Evolutionary conservation across 2,113 vertebrate genomes (phyloP), one percentile per base, ranked within the genome.

Genomic region (Tachysurus fulvidraco): DNA sequence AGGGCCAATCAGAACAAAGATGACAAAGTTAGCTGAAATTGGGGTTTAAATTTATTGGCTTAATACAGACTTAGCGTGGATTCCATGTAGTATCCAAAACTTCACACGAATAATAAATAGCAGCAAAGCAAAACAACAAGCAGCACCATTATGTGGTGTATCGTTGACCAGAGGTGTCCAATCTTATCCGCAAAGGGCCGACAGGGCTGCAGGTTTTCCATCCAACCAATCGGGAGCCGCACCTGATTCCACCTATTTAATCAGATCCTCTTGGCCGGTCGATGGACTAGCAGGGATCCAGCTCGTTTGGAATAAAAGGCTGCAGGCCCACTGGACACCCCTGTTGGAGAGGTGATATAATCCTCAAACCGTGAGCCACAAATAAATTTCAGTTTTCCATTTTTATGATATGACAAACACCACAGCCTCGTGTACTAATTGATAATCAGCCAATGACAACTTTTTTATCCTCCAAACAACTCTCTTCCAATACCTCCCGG

Each of bases 361-460:
- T 81, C n/a, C 59, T 46, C 65, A 82, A 77, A 71, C 67, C 36
- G 85, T 59, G 62, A 84, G 73, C 71, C 83, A 77, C 50, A 76
- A 84, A 86, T 81, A 21, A 52, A 28, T 54, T 54, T 13, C 73
- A 28, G 46, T 54, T 78, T 28, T 78, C 6, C 6, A 73, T 73
- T 76, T 76, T 50, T 25, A 25, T 41, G 28, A 12, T 16, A 67
- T 44, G 3, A 69, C 10, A 76, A 12, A 76, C 46, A 76, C 73
- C 73, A 76, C 11, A n/a, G 44, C 21, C 52, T 5, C 52, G 5
- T 25, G 23, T 25, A 13, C 25, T 74, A 8, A 21, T 73, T 73
- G 44, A 73, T 44, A 50, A 41, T 46, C 30, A 4, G 17, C 4
- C 9, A 4, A 76, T 7, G 73, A 14, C 73, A 52, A 13, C 19